Percentiles rank a stretch among this genome's conserved stretches.
phyloP scores from a whole-genome alignment of 2,113 vertebrate genomes.

The Ammospiza nelsoni region DNA sequence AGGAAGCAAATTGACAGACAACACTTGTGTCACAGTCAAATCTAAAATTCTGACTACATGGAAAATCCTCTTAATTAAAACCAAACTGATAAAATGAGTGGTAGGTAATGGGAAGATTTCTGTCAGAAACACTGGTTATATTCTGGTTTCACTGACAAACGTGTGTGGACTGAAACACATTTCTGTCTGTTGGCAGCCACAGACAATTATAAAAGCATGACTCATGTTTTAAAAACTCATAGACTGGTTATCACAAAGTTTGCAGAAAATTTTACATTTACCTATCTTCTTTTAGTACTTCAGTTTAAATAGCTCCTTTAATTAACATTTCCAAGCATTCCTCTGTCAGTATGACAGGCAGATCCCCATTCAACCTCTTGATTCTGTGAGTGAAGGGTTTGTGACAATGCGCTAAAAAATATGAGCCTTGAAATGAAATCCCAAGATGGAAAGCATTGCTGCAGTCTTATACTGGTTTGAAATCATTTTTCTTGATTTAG shows the following conservation, averaged over 20 bases:
- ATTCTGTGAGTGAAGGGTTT: not conserved
- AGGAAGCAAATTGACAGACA: not conserved
- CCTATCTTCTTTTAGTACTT: not conserved
- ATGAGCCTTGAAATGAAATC: slow-evolving; percentile 13
- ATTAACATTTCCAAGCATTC: not conserved
- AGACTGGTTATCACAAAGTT: not conserved
- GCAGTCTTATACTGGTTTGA: not conserved
- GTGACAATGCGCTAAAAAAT: not conserved
- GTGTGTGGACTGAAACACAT: not conserved
- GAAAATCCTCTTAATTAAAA: not conserved
- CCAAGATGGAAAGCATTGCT: slow-evolving; percentile 4
- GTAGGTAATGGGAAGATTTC: not conserved
- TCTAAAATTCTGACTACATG: not conserved
- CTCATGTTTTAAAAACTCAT: not conserved
- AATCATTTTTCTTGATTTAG: slow-evolving; percentile 27
- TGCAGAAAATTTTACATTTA: not conserved
- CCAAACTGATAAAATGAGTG: not conserved
- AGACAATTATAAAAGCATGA: not conserved
- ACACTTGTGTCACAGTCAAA: not conserved
- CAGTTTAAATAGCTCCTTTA: not conserved
- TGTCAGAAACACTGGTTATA: not conserved
- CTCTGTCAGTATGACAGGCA: not conserved
- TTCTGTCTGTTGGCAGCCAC: not conserved
- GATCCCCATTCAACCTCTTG: not conserved
- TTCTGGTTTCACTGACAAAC: not conserved